Conservation (phyloP, 2,113 vertebrate species). For the Hemicordylus capensis region DNA sequence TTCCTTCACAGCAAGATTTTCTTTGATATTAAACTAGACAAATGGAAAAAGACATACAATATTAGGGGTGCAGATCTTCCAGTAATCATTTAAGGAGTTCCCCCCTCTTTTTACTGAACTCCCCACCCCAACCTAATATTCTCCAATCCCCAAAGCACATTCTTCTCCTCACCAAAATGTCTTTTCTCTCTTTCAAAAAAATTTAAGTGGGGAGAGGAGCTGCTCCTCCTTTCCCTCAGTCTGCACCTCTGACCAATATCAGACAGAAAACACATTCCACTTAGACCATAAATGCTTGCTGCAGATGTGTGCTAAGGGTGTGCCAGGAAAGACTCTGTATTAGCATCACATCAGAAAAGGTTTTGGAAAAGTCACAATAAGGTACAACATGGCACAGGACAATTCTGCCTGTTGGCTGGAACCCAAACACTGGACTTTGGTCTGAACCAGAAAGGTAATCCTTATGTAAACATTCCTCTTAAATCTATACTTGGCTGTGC, state of each 20-base stretch:
- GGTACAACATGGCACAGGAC: neutral
- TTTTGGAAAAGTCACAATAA: neutral
- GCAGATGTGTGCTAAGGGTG: neutral
- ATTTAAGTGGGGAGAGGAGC: too few species aligned
- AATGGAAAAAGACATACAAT: neutral
- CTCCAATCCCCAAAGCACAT: too few species aligned
- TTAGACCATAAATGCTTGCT: neutral
- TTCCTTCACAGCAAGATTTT: neutral
- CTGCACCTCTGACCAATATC: too few species aligned
- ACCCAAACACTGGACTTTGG: neutral
- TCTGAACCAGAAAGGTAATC: neutral
- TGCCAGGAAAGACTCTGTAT: neutral
- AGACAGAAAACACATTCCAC: neutral
- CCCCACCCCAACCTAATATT: too few species aligned
- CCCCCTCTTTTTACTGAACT: too few species aligned
- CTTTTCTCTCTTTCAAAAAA: too few species aligned
- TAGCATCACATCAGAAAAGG: neutral
- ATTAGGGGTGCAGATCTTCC: too few species aligned
- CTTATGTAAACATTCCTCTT: neutral
- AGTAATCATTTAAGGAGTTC: too few species aligned
- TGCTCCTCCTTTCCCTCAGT: too few species aligned
- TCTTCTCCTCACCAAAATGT: too few species aligned
- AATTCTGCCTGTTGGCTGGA: neutral
- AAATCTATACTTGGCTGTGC: neutral
- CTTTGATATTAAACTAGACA: neutral